Evolutionary conservation across 1,140 invertebrate genomes (phyloP).

Genomic region (Procambarus virginalis): DNA sequence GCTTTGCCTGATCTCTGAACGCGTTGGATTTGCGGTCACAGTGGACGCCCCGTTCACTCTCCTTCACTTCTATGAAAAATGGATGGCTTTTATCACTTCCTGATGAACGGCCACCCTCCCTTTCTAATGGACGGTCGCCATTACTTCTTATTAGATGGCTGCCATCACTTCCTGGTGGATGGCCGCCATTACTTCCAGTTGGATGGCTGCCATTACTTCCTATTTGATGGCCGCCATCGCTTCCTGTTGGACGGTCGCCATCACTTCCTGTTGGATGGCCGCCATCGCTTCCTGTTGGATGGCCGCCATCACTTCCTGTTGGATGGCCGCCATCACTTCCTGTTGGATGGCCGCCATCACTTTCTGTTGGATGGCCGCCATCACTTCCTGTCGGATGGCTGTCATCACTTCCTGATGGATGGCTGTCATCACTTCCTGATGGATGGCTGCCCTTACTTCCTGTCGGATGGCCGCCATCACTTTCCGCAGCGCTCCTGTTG

Average conservation of each 20-base stretch:
- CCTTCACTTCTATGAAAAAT: background rate
- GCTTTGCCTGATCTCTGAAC: background rate
- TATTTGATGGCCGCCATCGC: no score
- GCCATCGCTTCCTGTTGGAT: no score
- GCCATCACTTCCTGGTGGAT: background rate
- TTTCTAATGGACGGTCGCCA: no score
- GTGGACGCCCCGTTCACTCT: background rate
- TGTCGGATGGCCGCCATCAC: slow-evolving; percentile 3
- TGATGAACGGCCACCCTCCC: background rate
- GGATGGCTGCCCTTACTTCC: background rate
- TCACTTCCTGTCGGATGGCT: background rate
- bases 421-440: background rate
- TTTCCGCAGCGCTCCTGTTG: background rate
- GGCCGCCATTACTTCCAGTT: no score
- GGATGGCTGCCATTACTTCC: no score
- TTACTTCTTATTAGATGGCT: background rate
- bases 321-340: no score
- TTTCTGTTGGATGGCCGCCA: no score
- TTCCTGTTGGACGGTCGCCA: no score
- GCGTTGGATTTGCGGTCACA: background rate
- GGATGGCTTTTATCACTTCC: no score
- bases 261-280: no score
- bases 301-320: no score
- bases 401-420: no score
- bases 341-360: background rate